Base-by-base conservation (phyloP, 1,140 invertebrate species). In the Pararge aegeria region DNA sequence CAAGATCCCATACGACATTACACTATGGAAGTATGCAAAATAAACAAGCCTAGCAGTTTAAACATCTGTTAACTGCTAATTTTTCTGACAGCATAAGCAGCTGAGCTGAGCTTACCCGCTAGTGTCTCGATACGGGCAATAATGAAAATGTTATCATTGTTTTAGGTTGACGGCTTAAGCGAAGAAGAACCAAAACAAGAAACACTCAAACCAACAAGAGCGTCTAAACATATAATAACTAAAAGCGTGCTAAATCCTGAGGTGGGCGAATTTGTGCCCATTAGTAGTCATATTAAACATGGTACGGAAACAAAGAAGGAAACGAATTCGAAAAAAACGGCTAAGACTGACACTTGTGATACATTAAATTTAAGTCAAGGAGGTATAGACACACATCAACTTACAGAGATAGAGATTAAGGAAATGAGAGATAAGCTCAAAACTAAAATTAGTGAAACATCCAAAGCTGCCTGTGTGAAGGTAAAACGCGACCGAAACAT, bases 241-340 rank as follows among this genome's bases (percentile, higher is more conserved):
- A 76, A 75, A 37, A 75, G 68, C 50, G 80, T 78, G 67, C 57
- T 85, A 16, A 78, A 85, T 59, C 80, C 80, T 6, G 37, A 70
- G 40, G 75, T 78, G 13, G 10, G 50, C n/a, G 78, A 77, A 55
- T 85, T 81, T 59, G 38, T 73, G 30, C 76, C 82, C 4, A 72
- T 24, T 7, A 9, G 13, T 24, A 29, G 3, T 44, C 15, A 24
- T 19, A 10, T 53, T 38, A 38, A 37, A 13, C 7, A 24, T 7
- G 3, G 19, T 24, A 24, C 24, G 3, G 19, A 48, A 48, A 20
- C 7, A 40, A n/a, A 18, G 10, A n/a, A 9, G 20, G 3, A 48
- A 46, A 55, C 27, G 19, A 51, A 34, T n/a, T n/a, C n/a, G 27
- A 54, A 16, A 27, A 6, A 34, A 37, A 56, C 53, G 24, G 37